Evolutionary conservation across 2,888 invertebrate species (phyloP).

Genomic region (Dolichopus griseipennis): DNA sequence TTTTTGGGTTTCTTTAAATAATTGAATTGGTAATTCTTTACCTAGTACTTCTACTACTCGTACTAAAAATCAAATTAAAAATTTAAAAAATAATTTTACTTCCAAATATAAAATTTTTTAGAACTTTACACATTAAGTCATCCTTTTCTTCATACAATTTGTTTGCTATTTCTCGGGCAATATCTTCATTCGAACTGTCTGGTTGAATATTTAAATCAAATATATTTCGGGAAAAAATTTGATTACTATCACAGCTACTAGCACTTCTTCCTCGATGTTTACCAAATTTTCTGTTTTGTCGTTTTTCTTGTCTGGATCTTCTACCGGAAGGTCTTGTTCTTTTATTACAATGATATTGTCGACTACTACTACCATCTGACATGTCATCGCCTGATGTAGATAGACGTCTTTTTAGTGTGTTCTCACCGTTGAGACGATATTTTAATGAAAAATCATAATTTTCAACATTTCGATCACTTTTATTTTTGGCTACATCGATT

Average conservation of each 20-base stretch:
- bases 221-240: constrained; percentile 44
- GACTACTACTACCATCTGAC: constrained; percentile 29
- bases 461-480: constrained; percentile 60
- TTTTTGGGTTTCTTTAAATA: constrained; percentile 71
- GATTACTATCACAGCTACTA: constrained; percentile 46
- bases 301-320: constrained; percentile 24
- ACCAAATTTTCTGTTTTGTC: constrained; percentile 21
- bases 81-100: too few relatives aligned
- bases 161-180: constrained; percentile 62
- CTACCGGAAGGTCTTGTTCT: constrained; percentile 32
- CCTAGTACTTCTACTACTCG: constrained; percentile 64
- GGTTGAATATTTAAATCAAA: constrained; percentile 49
- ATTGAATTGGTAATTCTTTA: constrained; percentile 59
- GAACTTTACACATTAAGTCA: constrained; percentile 60
- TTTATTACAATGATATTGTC: constrained; percentile 26
- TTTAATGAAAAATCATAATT: constrained; percentile 64
- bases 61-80: constrained; percentile 41
- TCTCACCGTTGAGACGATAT: constrained; percentile 52
- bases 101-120: not conserved
- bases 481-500: constrained; percentile 63
- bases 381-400: constrained; percentile 32
- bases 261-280: constrained; percentile 31
- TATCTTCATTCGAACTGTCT: constrained; percentile 49
- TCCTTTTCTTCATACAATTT: constrained; percentile 68
- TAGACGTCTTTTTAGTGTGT: constrained; percentile 35